Conservation (phyloP, 23 tunicate genomes). For the Pegea sp. region DNA sequence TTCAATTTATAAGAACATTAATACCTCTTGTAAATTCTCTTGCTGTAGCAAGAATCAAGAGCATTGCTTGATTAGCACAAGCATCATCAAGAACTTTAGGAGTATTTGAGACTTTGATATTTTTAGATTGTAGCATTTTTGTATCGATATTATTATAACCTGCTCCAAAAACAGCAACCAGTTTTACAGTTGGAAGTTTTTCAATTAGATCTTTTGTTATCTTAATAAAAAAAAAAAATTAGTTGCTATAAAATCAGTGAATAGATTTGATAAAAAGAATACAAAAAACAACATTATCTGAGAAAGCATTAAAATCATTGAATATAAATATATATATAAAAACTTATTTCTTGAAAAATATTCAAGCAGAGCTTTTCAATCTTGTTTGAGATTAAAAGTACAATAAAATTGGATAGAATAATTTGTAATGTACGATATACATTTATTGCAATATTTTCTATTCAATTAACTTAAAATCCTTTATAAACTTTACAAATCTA, state of each 20-base stretch:
- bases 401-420: too few relatives aligned
- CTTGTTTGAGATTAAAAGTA: too few relatives aligned
- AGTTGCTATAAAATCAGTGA: neutral
- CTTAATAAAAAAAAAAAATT: constrained; percentile 3
- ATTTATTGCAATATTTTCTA: too few relatives aligned
- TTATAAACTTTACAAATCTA: too few relatives aligned
- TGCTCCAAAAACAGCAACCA: constrained; percentile 37
- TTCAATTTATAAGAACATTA: too few relatives aligned
- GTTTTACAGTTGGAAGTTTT: constrained; percentile 39
- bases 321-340: too few relatives aligned
- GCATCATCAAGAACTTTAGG: constrained; percentile 42
- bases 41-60: constrained; percentile 41
- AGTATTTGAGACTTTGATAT: constrained; percentile 48
- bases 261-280: neutral
- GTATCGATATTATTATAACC: constrained; percentile 75
- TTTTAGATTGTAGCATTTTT: constrained; percentile 16
- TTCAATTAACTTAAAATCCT: too few relatives aligned
- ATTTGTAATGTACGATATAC: too few relatives aligned
- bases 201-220: constrained; percentile 20
- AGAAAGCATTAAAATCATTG: neutral
- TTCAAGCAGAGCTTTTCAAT: too few relatives aligned
- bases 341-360: too few relatives aligned
- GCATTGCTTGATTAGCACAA: constrained; percentile 42
- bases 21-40: constrained; percentile 26
- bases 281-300: neutral